Evolutionary conservation across 2,113 vertebrate genomes (phyloP), one percentile per base, ranked within the genome.

Genomic region (Lates calcarifer): DNA sequence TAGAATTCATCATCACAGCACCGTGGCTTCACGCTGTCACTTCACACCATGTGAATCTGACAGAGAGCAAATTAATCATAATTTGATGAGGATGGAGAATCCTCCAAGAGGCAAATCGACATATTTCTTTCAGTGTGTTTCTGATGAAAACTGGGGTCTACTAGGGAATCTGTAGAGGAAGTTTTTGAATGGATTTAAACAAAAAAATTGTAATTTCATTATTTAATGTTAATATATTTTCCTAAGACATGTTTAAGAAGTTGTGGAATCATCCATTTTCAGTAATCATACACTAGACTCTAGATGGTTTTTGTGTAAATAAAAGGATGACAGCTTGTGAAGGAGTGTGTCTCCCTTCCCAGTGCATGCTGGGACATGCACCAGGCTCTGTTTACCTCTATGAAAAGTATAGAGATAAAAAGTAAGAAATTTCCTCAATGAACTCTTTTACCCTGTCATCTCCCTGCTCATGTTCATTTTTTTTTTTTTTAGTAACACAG

Each of bases 51-150:
- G 35, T 39, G 5, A 55, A 66, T 35, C 66, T 17, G 55, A 45
- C 62, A 35, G 84, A 77, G 35, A 43, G 28, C 18, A 31, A 51
- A 60, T 20, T 55, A 71, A 70, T 15, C 17, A 53, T 43, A 61
- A 35, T 24, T 45, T 41, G 20, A 73, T n/a, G 12, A 56, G 26
- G 26, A 45, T n/a, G 14, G 24, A 51, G 24, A 51, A 49, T 39
- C 18, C 10, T 6, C 18, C 8, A 49, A 13, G n/a, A n/a, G 28
- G 11, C 10, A 17, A 37, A 37, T 45, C 6, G 3, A 15, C 61
- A 62, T 13, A 26, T 0, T 6, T 74, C 11, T 67, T 51, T n/a
- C 43, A 47, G 29, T 31, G 18, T 64, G 66, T 61, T 58, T 74
- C 11, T 28, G 57, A 8, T 5, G 29, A 31, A 43, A 69, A 5